Conservation (phyloP, 2,797 vertebrate genomes). For the Alca torda region DNA sequence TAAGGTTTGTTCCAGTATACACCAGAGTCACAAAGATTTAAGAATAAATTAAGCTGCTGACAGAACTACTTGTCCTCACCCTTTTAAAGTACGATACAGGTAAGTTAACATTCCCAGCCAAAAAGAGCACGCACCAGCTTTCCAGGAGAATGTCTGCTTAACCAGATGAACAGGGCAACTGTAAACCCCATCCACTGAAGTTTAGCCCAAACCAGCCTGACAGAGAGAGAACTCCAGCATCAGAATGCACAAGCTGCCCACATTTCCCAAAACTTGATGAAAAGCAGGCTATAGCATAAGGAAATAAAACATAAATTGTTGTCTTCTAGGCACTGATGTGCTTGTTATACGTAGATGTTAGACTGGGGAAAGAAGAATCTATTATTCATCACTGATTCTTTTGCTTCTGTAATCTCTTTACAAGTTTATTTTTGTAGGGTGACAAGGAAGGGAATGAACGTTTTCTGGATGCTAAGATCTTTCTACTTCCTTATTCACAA, state of each 20-base stretch:
- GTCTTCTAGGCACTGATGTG: background rate
- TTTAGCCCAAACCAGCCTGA: background rate
- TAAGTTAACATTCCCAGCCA: background rate
- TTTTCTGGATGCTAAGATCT: background rate
- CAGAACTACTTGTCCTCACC: background rate
- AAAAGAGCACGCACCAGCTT: background rate
- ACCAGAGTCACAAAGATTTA: background rate
- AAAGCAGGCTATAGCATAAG: background rate
- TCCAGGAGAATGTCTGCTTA: background rate
- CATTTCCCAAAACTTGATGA: background rate
- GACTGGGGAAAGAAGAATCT: background rate
- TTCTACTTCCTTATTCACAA: background rate
- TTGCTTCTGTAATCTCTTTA: background rate
- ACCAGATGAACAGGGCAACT: background rate
- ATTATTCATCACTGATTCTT: constrained; percentile 43
- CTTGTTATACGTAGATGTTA: background rate
- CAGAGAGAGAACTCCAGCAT: background rate
- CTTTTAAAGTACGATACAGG: background rate
- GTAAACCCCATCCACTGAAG: background rate
- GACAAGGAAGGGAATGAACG: background rate
- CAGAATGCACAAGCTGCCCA: background rate
- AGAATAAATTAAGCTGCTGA: background rate
- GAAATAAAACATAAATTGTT: background rate
- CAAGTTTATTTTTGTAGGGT: background rate
- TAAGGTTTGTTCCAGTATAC: background rate